phyloP scores from a whole-genome alignment of 2,113 vertebrate species.

The Actenoides hombroni region DNA sequence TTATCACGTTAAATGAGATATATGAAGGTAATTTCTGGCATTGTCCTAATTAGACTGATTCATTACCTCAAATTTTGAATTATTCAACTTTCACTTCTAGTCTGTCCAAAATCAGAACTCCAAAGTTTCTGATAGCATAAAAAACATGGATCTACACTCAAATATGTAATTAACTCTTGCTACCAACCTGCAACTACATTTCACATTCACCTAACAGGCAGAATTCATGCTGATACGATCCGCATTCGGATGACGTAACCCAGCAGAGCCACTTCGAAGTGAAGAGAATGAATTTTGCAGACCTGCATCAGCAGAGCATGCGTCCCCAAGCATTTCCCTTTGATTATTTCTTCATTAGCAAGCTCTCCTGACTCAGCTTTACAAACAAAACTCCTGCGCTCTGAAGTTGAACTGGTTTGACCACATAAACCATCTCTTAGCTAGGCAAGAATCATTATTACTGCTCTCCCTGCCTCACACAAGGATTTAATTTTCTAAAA shows the following conservation, averaged over 20 bases:
- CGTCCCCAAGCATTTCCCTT: not conserved
- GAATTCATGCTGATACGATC: not conserved
- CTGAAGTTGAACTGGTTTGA: not conserved
- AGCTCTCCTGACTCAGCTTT: conserved; percentile 40
- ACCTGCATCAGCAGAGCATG: not conserved
- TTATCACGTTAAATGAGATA: not conserved
- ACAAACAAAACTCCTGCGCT: not conserved
- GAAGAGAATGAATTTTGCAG: not conserved
- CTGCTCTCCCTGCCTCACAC: not conserved
- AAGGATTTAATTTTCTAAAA: not conserved
- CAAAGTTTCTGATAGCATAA: not conserved
- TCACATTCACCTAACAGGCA: not conserved
- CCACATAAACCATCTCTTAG: not conserved
- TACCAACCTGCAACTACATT: accelerated
- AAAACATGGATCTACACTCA: accelerated
- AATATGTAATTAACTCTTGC: not conserved
- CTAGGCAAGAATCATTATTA: not conserved
- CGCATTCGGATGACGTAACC: not conserved
- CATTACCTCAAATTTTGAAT: not conserved
- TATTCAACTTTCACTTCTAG: not conserved
- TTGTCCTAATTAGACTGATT: not conserved
- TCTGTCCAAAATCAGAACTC: not conserved
- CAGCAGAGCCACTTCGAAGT: not conserved
- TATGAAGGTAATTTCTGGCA: not conserved
- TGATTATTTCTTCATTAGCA: not conserved